Evolutionary conservation across 2,113 vertebrate genomes (phyloP), one percentile per base, ranked within the genome.

Genomic region (Sinocyclocheilus maitianheensis): DNA sequence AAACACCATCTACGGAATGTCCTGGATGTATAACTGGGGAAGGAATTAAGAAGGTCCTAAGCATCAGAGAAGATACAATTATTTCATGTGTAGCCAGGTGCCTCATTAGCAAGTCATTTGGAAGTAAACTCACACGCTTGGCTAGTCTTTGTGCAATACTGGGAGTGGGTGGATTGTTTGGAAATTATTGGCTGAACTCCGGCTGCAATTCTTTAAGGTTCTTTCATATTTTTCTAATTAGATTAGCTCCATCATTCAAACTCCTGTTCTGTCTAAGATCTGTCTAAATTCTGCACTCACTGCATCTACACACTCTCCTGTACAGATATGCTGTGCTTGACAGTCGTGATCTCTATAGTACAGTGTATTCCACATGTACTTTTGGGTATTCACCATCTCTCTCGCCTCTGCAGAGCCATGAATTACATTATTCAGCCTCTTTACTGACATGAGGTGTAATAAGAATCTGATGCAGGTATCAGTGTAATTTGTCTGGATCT

Each of bases 41-140:
- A 30, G 48, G 46, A 55, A 77, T 18, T 77, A 55, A 55, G 22
- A 76, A 80, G 40, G 16, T 67, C 40, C 62, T 48, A 22, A 65
- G 69, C 60, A 51, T 69, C 62, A 51, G 62, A 82, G 40, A 82
- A 34, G 0, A 11, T 69, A 24, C 60, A 48, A 26, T 5, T 46
- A 67, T 26, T 81, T 69, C 10, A 46, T 62, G 77, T 80, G 2
- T 69, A 30, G 24, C n/a, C 24, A 67, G 63, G 62, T 69, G 40
- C 16, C n/a, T 67, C 14, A 55, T 77, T 77, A 77, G 51, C 26
- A 77, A 53, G 76, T 55, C 22, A 76, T 48, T 76, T 76, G 74
- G 43, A 76, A 51, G 74, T 76, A 51, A 76, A 76, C 74, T 13
- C n/a, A 76, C 13, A 76, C 1, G 6, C 22, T 65, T 81, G 58